A percentile compares a stretch with the other conserved stretches of the same genome.
phyloP scores from a whole-genome alignment of 2,797 vertebrate species.

The Enteromius viviparus region DNA sequence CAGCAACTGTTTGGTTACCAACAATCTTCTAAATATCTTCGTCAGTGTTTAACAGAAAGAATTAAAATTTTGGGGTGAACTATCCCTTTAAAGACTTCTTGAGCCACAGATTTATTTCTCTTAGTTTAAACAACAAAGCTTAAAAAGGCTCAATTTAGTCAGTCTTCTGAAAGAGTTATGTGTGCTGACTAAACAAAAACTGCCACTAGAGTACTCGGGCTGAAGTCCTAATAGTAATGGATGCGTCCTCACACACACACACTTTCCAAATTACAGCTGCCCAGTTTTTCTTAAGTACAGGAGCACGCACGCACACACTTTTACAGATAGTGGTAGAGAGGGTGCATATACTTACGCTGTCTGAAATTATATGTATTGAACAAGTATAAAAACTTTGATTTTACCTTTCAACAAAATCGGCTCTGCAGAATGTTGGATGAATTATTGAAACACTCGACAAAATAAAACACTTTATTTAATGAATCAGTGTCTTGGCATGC shows the following conservation, averaged over 20 bases:
- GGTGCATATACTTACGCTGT: neutral
- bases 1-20: neutral
- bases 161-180: neutral
- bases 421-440: conserved; percentile 12
- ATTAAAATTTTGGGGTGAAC: neutral
- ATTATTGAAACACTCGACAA: conserved; percentile 7
- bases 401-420: neutral
- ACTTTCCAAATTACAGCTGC: conserved; percentile 24
- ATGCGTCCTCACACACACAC: neutral
- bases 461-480: conserved; percentile 35
- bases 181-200: conserved; percentile 27
- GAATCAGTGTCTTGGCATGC: conserved; percentile 13
- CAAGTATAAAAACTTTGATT: neutral
- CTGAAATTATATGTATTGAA: neutral
- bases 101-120: conserved; percentile 1
- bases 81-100: neutral
- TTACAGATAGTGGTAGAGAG: neutral
- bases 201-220: conserved; percentile 12
- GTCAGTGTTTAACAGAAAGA: neutral
- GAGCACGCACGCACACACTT: neutral
- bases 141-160: conserved; percentile 10
- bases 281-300: neutral
- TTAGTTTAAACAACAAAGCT: conserved; percentile 18
- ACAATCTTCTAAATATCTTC: neutral
- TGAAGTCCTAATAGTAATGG: conserved; percentile 26